These are phyloP conservation scores for Chaetophractus vellerosus DNA, from an alignment of 2,797 vertebrate species.

Conservation along the genomic window DNA sequence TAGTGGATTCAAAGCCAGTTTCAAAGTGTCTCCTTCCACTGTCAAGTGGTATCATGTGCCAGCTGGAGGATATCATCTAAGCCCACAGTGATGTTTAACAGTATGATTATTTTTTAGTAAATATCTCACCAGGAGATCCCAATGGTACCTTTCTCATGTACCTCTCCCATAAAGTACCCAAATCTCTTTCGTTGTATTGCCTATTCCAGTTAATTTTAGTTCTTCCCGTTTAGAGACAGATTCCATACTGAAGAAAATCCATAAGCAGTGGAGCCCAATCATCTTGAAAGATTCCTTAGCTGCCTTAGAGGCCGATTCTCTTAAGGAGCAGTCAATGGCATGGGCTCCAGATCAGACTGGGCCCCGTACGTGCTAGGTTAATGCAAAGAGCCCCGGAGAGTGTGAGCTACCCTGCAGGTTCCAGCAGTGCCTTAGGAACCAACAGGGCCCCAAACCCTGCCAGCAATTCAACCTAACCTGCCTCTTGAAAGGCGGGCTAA, in stretches of 20 bases:
- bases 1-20: neutral
- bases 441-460: neutral
- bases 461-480: neutral
- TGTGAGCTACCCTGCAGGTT: neutral
- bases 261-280: neutral
- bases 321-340: neutral
- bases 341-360: neutral
- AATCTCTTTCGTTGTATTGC: neutral
- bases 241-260: neutral
- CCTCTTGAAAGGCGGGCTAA: neutral
- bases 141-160: neutral
- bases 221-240: conserved; percentile 12
- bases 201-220: neutral
- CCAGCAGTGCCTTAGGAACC: neutral
- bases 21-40: neutral
- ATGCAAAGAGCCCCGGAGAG: neutral
- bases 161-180: neutral
- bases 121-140: neutral
- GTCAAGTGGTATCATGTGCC: neutral
- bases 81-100: neutral
- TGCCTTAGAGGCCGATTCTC: neutral
- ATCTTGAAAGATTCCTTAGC: neutral
- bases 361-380: fast-evolving
- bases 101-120: neutral
- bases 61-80: neutral